Evolutionary conservation across 2,113 vertebrate genomes (phyloP).

Genomic region (Ageneiosus marmoratus): DNA sequence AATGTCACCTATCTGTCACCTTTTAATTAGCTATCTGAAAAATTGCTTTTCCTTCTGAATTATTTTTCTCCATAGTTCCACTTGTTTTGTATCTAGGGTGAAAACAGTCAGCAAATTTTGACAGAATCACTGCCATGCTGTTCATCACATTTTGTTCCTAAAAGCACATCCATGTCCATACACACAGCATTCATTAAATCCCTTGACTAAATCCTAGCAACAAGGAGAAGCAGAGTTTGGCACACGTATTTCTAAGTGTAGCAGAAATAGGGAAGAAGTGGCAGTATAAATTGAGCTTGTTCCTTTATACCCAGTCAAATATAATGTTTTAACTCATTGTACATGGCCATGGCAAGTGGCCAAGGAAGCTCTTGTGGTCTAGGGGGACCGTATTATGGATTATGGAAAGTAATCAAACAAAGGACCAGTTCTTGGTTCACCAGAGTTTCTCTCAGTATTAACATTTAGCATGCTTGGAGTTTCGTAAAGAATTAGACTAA

Average conservation of each 20-base stretch:
- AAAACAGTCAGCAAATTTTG: neutral
- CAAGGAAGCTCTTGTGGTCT: neutral
- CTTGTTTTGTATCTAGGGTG: slow-evolving; percentile 1
- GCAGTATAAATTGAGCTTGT: neutral
- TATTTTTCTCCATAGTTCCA: neutral
- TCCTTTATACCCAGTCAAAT: neutral
- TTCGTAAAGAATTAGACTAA: neutral
- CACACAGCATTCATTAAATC: neutral
- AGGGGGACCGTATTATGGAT: neutral
- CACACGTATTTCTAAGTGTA: neutral
- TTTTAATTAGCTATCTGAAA: slow-evolving; percentile 10
- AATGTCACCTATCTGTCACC: no score
- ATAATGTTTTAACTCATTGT: neutral
- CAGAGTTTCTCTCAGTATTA: neutral
- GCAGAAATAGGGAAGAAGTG: neutral
- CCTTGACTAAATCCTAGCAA: neutral
- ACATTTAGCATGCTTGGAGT: neutral
- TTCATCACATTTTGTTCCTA: neutral
- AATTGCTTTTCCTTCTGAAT: neutral
- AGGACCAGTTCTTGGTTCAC: neutral
- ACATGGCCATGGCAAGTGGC: neutral
- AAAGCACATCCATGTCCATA: neutral
- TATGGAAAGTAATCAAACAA: neutral
- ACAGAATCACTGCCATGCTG: neutral
- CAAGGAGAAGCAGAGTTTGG: neutral